phyloP scores from a whole-genome alignment of 2,797 vertebrate species.

The Diceros bicornis region DNA sequence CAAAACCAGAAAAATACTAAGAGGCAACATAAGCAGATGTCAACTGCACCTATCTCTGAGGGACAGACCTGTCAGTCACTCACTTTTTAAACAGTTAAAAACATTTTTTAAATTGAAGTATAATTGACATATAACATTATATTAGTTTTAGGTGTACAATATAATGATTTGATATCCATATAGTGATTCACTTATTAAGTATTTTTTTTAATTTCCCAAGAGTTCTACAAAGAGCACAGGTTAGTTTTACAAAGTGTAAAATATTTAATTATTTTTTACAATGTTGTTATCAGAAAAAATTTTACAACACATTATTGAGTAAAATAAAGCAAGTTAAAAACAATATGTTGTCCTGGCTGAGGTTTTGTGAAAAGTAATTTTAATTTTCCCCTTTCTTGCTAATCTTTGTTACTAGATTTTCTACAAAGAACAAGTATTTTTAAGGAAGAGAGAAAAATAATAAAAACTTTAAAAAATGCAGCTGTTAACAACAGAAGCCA shows the following conservation, averaged over 20 bases:
- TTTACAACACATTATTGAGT: not conserved
- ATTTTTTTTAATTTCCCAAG: not conserved
- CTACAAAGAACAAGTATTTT: slow-evolving; percentile 18
- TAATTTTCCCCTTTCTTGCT: slow-evolving; percentile 21
- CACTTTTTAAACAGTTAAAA: not conserved
- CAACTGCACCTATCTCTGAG: not conserved
- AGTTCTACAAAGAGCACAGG: not conserved
- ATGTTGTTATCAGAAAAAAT: not conserved
- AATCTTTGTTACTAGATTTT: slow-evolving; percentile 35
- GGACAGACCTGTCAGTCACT: not conserved
- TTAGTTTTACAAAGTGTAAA: slow-evolving; percentile 27
- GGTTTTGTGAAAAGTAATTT: slow-evolving; percentile 10
- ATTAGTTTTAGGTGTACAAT: not conserved
- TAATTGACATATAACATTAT: not conserved
- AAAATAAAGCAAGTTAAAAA: slow-evolving; percentile 57
- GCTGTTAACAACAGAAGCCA: not conserved
- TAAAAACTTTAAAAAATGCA: not conserved
- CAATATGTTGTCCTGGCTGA: not conserved
- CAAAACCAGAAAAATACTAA: not conserved
- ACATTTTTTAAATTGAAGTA: not conserved
- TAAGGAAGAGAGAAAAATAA: slow-evolving; percentile 3
- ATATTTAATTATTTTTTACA: not conserved
- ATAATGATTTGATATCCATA: not conserved
- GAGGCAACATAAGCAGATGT: not conserved
- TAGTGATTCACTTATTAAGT: not conserved